Evolutionary conservation across 2,888 invertebrate species (phyloP), one percentile per base, ranked within the genome.

Genomic region (Geotrupes spiniger): DNA sequence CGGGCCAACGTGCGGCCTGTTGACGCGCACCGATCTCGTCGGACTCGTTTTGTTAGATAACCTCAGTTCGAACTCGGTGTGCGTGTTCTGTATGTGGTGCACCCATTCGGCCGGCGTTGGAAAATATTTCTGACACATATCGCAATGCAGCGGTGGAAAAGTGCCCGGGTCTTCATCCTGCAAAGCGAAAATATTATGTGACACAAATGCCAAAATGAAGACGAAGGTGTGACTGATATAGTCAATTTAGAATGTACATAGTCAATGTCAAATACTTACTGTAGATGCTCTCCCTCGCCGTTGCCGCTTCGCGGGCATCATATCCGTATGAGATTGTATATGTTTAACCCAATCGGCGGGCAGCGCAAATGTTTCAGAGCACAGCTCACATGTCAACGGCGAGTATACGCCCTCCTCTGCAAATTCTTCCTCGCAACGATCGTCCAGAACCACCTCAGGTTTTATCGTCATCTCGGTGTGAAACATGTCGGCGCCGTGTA

Each of bases 61-160:
- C 68, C 88, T 87, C 73, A 89, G 74, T 76, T 89, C 89, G 52
- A 78, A 68, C 68, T 90, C 90, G 0, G 90, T 90, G 71, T 91
- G 91, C 25, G 87, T 84, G 66, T 82, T 86, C 69, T 90, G 89
- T 66, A 91, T 86, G 66, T 91, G 91, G 2, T 89, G 83, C 36
- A 91, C 91, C 91, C 91, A 91, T 72, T 89, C 89, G 12, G 83
- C 89, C 0, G 91, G 90, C 51, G 88, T 89, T 36, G 85, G 80
- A 75, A 85, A 86, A 71, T 76, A 78, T 77, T 78, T 85, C 78
- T 78, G 85, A 62, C 89, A 89, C 11, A 89, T 74, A 64, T 89
- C 89, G 70, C 89, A 89, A 45, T 85, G 83, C 4, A 89, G 73
- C 31, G 88, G 79, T n/a, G 88, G 79, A 61, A 78, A 78, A 42